Conservation (phyloP, 2,888 invertebrate genomes). For the Aleiodes leptofemur region DNA sequence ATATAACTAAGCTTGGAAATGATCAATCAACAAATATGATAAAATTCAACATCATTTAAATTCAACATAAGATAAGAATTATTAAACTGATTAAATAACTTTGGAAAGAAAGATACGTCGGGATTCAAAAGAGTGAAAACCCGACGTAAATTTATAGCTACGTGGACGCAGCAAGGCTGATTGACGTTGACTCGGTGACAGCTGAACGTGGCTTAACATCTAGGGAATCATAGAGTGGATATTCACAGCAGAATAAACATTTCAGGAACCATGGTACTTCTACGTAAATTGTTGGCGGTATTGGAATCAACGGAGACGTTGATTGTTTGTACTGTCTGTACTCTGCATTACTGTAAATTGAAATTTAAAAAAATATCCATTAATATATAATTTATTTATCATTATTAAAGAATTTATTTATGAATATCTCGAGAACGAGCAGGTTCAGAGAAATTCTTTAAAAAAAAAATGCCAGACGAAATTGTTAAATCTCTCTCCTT, state of each 20-base stretch:
- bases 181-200: constrained; percentile 83
- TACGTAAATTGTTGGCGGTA: constrained; percentile 91
- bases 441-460: no score
- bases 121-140: constrained; percentile 51
- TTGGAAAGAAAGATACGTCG: constrained; percentile 14
- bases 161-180: constrained; percentile 83
- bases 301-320: constrained; percentile 92
- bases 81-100: neutral
- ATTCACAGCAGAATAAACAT: constrained; percentile 91
- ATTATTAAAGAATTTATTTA: neutral
- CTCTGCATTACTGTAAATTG: constrained; percentile 83
- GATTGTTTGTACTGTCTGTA: constrained; percentile 92
- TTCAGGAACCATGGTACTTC: constrained; percentile 90
- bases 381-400: constrained; percentile 29
- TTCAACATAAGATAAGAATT: neutral
- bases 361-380: constrained; percentile 43
- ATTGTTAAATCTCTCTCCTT: no score
- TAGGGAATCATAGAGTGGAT: constrained; percentile 88
- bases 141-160: constrained; percentile 81
- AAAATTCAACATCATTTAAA: neutral
- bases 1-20: neutral
- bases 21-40: neutral
- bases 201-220: constrained; percentile 81
- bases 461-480: no score
- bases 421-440: no score